Conservation (phyloP, 2,113 vertebrate species). For the Seriola quinqueradiata region DNA sequence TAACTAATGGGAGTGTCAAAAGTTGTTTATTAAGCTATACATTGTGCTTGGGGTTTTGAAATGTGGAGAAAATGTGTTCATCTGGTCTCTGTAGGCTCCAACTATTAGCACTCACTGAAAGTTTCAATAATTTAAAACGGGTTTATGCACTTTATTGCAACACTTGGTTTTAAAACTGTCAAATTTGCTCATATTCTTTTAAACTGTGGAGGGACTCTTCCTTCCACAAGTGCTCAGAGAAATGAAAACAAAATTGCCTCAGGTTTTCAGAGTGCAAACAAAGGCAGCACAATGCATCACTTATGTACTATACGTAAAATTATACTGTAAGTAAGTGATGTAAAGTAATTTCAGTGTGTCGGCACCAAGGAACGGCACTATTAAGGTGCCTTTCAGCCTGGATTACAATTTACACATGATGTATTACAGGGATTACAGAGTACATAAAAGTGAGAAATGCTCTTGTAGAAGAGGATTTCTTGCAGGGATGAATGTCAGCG, state of each 20-base stretch:
- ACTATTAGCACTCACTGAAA: background rate
- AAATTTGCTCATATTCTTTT: background rate
- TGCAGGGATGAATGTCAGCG: conserved; percentile 70
- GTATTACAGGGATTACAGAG: conserved; percentile 58
- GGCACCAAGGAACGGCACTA: background rate
- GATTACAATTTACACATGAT: conserved; percentile 50
- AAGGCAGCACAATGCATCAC: background rate
- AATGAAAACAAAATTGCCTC: background rate
- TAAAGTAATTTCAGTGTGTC: conserved; percentile 6
- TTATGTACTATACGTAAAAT: background rate
- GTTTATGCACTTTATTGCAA: background rate
- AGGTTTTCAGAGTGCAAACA: background rate
- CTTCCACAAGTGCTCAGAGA: background rate
- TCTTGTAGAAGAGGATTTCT: conserved; percentile 61
- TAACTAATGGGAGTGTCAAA: conserved; percentile 47
- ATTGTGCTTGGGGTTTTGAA: background rate
- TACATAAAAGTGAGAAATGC: conserved; percentile 36
- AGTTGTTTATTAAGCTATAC: conserved; percentile 67
- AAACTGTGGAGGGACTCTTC: background rate
- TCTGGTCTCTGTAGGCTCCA: background rate
- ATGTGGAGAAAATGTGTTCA: background rate
- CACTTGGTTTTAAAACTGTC: background rate
- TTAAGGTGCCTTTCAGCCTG: conserved; percentile 20
- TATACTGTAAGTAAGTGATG: background rate
- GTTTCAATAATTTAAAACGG: background rate